phyloP scores from a whole-genome alignment of 2,113 vertebrate genomes.

The Ardeotis arabs region DNA sequence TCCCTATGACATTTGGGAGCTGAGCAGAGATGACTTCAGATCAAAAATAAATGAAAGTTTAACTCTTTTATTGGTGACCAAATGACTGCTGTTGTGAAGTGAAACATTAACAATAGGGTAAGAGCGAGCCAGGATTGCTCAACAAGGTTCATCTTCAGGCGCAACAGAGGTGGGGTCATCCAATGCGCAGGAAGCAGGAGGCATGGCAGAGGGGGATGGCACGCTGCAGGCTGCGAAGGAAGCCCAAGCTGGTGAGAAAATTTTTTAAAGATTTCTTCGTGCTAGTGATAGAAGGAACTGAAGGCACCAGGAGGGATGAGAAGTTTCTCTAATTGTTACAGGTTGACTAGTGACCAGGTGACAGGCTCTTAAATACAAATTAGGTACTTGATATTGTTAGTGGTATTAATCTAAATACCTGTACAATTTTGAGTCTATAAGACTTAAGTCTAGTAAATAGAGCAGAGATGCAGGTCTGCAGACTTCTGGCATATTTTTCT shows the following conservation, averaged over 20 bases:
- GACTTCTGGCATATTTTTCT: not conserved
- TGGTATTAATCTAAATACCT: not conserved
- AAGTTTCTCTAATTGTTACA: not conserved
- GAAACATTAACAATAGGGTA: slow-evolving; percentile 49
- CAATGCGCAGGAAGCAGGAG: not conserved
- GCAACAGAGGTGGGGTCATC: not conserved
- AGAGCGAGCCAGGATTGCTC: not conserved
- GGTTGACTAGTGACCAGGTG: not conserved
- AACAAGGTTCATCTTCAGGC: not conserved
- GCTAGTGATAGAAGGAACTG: not conserved
- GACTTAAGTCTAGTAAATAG: not conserved
- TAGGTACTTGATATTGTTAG: not conserved
- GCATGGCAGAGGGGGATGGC: slow-evolving; percentile 12
- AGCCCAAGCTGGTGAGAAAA: slow-evolving; percentile 47
- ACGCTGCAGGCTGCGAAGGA: not conserved
- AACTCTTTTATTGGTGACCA: slow-evolving; percentile 11
- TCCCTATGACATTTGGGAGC: not conserved
- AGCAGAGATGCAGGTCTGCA: not conserved
- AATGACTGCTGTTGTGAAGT: slow-evolving; percentile 7
- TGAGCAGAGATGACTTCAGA: not conserved
- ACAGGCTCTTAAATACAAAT: not conserved
- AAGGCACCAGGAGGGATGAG: not conserved
- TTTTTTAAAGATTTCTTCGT: not conserved
- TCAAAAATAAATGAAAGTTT: slow-evolving; percentile 29
- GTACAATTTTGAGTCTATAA: not conserved